Evolutionary conservation across 1,140 invertebrate species (phyloP).

Genomic region (Drosophila sproati): DNA sequence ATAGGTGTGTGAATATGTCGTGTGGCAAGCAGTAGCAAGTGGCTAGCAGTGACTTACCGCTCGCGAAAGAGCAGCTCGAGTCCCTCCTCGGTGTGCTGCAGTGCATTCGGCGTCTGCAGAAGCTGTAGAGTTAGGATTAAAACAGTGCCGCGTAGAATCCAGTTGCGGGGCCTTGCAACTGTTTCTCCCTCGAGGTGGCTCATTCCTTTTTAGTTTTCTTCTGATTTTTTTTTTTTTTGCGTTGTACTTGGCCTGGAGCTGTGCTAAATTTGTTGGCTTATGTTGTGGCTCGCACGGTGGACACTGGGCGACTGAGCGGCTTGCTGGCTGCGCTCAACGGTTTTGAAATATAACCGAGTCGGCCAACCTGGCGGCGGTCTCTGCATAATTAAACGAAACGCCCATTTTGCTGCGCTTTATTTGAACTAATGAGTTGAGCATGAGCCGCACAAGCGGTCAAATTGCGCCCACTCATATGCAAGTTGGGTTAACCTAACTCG

Average conservation of each 20-base stretch:
- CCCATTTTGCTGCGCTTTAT: conserved; percentile 43
- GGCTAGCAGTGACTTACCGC: conserved; percentile 67
- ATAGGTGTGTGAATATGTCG: too few relatives aligned
- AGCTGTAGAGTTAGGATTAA: conserved; percentile 66
- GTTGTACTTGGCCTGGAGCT: not conserved
- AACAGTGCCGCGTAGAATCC: conserved; percentile 60
- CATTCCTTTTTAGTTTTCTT: conserved; percentile 12
- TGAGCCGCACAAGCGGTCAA: not conserved
- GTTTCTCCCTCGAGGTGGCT: conserved; percentile 16
- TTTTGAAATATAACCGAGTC: conserved; percentile 73
- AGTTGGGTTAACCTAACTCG: conserved; percentile 18
- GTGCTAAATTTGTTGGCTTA: not conserved
- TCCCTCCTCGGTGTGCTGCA: conserved; percentile 82
- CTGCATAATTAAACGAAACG: conserved; percentile 71
- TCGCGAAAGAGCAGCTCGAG: conserved; percentile 84
- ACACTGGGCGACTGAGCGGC: conserved; percentile 54
- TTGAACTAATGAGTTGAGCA: conserved; percentile 70
- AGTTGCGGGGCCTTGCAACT: conserved; percentile 34
- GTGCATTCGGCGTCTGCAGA: conserved; percentile 56
- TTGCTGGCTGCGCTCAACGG: conserved; percentile 36
- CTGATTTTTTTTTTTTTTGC: not conserved
- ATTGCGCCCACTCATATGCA: conserved; percentile 10
- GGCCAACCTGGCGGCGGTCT: conserved; percentile 45
- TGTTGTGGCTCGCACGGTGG: conserved; percentile 44
- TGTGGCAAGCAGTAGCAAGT: too few relatives aligned